These are phyloP conservation scores for Tipula vernalis DNA, from an alignment of 2,888 invertebrate species.

Conservation along the genomic window DNA sequence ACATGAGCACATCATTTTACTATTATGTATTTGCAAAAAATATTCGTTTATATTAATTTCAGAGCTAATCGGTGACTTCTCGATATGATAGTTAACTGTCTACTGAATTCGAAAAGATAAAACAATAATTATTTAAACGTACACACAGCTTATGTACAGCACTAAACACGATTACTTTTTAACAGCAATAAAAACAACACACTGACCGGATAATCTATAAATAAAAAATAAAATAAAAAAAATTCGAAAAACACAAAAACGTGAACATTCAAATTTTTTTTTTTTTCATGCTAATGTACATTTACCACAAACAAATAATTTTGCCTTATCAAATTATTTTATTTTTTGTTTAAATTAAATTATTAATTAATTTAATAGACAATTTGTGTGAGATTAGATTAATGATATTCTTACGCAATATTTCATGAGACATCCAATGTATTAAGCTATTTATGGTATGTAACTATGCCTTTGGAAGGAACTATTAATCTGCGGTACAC, in stretches of 20 bases:
- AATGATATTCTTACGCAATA: neutral
- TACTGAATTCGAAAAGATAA: neutral
- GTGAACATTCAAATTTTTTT: neutral
- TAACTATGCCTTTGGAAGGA: neutral
- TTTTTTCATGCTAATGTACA: neutral
- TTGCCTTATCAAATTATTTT: neutral
- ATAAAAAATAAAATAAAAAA: neutral
- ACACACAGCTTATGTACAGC: neutral
- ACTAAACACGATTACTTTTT: neutral
- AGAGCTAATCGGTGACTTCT: neutral
- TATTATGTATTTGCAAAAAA: neutral
- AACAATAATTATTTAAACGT: neutral
- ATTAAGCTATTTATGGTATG: neutral
- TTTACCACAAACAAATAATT: neutral
- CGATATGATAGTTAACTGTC: neutral
- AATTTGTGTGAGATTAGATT: neutral
- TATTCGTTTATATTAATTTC: neutral
- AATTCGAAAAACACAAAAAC: neutral
- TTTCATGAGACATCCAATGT: neutral
- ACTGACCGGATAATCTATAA: neutral
- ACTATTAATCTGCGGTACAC: neutral
- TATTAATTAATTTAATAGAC: neutral
- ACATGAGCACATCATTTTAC: neutral
- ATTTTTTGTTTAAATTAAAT: neutral
- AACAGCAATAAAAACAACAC: neutral